Evolutionary conservation across 2,113 vertebrate species (phyloP).

Genomic region (Suricata suricatta): DNA sequence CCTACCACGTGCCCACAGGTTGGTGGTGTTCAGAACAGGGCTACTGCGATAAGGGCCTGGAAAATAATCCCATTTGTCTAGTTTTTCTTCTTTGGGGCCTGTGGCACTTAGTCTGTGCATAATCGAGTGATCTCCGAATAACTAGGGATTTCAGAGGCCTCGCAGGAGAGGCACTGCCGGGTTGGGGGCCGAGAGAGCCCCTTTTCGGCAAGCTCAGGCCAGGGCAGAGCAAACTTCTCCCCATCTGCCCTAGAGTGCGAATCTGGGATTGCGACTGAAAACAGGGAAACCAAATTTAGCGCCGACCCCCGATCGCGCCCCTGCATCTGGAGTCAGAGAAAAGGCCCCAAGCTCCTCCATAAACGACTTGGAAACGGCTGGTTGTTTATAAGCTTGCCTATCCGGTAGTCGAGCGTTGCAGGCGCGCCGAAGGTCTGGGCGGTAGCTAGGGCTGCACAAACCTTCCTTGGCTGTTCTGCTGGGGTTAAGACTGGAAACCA

Average conservation of each 20-base stretch:
- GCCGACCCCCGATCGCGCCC: fast-evolving
- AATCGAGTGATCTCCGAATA: background rate
- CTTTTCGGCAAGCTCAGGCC: conserved; percentile 29
- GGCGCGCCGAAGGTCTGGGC: background rate
- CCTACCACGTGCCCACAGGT: background rate
- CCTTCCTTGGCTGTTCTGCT: background rate
- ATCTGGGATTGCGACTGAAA: conserved; percentile 24
- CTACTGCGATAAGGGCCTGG: background rate
- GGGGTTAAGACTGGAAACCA: background rate
- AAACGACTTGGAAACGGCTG: background rate
- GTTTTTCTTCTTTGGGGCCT: conserved; percentile 3
- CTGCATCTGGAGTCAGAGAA: conserved; percentile 33
- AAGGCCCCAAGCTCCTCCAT: background rate
- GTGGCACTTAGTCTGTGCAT: background rate
- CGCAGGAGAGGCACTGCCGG: background rate
- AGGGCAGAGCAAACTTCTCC: background rate
- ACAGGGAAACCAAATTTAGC: background rate
- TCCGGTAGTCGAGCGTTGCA: background rate
- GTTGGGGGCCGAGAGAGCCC: background rate
- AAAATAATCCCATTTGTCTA: background rate
- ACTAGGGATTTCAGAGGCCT: background rate
- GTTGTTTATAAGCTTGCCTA: conserved; percentile 48
- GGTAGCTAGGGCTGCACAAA: background rate
- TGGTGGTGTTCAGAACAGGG: background rate
- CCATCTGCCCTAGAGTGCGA: background rate